Evolutionary conservation across 2,888 invertebrate species (phyloP), one percentile per base, ranked within the genome.

Genomic region (Metellina segmentata): DNA sequence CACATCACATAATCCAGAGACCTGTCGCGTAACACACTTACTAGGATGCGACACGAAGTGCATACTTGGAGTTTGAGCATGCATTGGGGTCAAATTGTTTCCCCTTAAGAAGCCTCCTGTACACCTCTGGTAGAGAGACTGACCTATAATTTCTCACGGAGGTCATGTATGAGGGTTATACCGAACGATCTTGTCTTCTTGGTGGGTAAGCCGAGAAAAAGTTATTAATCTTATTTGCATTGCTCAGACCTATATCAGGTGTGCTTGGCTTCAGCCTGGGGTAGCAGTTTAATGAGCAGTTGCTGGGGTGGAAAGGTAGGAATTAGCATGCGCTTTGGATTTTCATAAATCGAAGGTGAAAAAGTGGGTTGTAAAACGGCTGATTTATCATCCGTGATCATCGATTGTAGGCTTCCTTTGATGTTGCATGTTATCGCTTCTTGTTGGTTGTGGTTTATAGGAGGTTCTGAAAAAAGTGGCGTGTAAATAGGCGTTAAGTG

Each of bases 21-120:
- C 74, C 85, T 85, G 85, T 78, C 78, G 86, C 78, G 78, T 69
- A 86, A 78, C 86, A 86, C 49, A 86, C 77, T 86, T 86, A 51
- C 52, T 34, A 13, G 70, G 72, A 49, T 75, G 34, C 53, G 51
- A 61, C 52, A 51, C 51, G 77, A 19, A n/a, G 34, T 71, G 51
- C 82, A 82, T 82, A 82, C 82, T 52, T 61, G 48, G 34, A 34
- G 48, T 85, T 52, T 81, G 81, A 81, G 20, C 87, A 79, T 81
- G 81, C 81, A 81, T 87, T 72, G 87, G 71, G 87, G 87, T 87
- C 87, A 53, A 61, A 79, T 70, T 72, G 79, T 53, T 77, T 19
- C 69, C 85, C 85, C 87, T 53, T 11, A 53, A 48, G 52, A 87
- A 87, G 87, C 87, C 87, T 81, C 87, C n/a, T 11, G 53, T 16